Conservation (phyloP, 2,113 vertebrate genomes). For the Laterallus jamaicensis region DNA sequence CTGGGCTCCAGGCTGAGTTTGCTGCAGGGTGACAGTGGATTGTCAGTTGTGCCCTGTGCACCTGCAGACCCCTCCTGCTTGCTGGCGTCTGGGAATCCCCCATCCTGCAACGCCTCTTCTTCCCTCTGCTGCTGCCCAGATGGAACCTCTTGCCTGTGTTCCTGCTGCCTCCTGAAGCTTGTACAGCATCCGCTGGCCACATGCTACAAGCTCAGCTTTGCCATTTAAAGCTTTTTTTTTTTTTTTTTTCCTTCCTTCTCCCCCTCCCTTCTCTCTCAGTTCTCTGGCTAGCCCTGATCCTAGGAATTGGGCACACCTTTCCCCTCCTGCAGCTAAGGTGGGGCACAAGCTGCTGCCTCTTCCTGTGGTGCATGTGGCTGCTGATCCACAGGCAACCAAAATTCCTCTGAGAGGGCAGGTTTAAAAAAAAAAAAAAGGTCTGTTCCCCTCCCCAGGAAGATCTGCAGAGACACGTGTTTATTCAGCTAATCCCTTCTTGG, state of each 20-base stretch:
- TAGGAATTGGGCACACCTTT: neutral
- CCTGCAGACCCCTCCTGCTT: slow-evolving; percentile 29
- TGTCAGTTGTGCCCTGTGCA: slow-evolving; percentile 2
- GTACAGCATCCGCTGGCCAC: neutral
- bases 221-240: neutral
- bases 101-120: slow-evolving; percentile 58
- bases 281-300: neutral
- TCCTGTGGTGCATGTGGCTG: neutral
- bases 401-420: neutral
- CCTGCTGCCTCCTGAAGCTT: slow-evolving; percentile 9
- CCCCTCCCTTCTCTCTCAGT: neutral
- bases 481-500: accelerated
- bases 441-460: neutral
- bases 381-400: neutral
- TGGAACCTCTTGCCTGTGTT: neutral
- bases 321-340: neutral
- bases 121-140: slow-evolving; percentile 14
- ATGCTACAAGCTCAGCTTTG: neutral
- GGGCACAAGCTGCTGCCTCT: neutral
- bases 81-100: neutral
- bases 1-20: slow-evolving; percentile 48
- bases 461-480: neutral
- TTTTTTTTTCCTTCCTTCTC: too few species aligned
- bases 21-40: slow-evolving; percentile 21
- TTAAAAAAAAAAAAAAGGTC: too few species aligned